A percentile compares a stretch with the other conserved stretches of the same genome.
Conservation (phyloP, 2,113 vertebrate species). For the Thamnophis sirtalis region DNA sequence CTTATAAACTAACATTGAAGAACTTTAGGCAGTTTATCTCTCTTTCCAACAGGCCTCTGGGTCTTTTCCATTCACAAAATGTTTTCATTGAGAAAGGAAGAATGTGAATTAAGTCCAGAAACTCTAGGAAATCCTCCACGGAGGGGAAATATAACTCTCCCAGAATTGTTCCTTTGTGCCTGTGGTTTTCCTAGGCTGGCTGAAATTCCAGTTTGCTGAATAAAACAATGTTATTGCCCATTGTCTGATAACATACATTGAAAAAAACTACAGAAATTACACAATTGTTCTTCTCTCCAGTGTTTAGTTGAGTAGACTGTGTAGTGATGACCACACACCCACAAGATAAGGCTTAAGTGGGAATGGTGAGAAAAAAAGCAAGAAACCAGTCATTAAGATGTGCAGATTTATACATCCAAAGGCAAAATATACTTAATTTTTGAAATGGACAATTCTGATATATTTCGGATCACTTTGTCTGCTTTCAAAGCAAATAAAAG, state of each 20-base stretch:
- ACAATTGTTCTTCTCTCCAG: background rate
- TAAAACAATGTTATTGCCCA: background rate
- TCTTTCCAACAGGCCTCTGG: background rate
- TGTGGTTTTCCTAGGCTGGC: background rate
- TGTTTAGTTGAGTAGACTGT: background rate
- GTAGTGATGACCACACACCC: background rate
- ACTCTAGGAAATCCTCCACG: slow-evolving; percentile 42
- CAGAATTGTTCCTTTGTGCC: slow-evolving; percentile 69
- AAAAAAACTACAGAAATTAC: background rate
- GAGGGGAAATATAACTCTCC: slow-evolving; percentile 24
- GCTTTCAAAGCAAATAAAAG: background rate
- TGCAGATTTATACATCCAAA: background rate
- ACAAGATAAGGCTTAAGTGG: background rate
- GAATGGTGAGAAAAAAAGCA: background rate
- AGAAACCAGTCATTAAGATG: background rate
- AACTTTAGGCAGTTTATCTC: background rate
- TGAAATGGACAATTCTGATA: background rate
- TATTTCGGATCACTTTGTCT: background rate
- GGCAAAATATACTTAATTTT: background rate
- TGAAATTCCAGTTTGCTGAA: background rate
- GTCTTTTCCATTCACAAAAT: slow-evolving; percentile 25
- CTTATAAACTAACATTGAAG: background rate
- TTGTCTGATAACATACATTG: background rate
- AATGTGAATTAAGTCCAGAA: background rate
- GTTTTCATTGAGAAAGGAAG: slow-evolving; percentile 10